These are phyloP conservation scores for Magallana nippona DNA, from an alignment of 2,888 invertebrate species.

Conservation along the genomic window DNA sequence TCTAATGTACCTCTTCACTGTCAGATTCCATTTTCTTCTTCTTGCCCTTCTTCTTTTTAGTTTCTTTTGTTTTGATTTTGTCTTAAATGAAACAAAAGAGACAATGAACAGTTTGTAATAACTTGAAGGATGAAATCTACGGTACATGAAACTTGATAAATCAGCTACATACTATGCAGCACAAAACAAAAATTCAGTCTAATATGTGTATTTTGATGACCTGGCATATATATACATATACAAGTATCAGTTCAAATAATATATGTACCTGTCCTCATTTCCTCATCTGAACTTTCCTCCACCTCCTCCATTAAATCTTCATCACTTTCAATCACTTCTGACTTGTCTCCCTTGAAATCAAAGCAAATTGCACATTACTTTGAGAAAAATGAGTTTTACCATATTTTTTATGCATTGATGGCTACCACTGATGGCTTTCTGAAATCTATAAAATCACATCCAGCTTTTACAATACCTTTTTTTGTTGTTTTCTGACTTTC, in stretches of 20 bases:
- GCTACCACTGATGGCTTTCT: no score
- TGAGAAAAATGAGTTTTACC: no score
- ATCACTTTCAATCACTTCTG: constrained; percentile 51
- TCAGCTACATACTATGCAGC: no score
- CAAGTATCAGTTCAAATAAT: neutral
- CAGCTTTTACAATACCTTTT: constrained; percentile 73
- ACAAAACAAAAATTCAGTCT: no score
- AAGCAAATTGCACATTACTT: no score
- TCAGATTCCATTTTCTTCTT: constrained; percentile 58
- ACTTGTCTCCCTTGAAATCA: constrained; percentile 40
- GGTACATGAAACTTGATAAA: no score
- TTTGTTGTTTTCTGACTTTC: constrained; percentile 82
- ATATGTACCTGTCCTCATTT: constrained; percentile 61
- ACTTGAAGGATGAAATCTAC: no score
- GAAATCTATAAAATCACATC: neutral
- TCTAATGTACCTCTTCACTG: constrained; percentile 63
- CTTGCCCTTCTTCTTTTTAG: constrained; percentile 64
- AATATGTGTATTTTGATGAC: no score
- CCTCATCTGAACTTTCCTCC: constrained; percentile 63
- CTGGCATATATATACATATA: no score
- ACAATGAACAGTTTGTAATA: neutral
- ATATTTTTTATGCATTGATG: no score
- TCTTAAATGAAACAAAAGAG: constrained; percentile 59
- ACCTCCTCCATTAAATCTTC: constrained; percentile 64
- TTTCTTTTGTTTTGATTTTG: constrained; percentile 69